Conservation (phyloP, 2,888 invertebrate species). For the Rhamnusium bicolor region DNA sequence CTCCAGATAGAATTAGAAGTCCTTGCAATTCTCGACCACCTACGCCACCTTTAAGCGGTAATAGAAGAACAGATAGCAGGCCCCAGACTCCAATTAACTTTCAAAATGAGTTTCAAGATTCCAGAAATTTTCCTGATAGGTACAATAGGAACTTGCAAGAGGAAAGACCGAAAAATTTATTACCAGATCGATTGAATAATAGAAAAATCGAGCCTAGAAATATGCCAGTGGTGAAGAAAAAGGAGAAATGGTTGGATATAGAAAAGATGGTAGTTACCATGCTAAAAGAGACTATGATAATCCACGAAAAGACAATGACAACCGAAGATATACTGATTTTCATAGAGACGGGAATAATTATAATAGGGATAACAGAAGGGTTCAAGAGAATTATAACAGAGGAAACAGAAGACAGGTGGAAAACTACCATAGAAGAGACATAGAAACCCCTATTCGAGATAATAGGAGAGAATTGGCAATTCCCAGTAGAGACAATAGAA, state of each 20-base stretch:
- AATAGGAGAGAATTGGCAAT: constrained; percentile 30
- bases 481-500: constrained; percentile 28
- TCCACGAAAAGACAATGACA: constrained; percentile 18
- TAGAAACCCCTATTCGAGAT: constrained; percentile 28
- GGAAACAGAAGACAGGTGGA: constrained; percentile 33
- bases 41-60: constrained; percentile 59
- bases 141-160: constrained; percentile 33
- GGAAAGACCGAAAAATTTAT: constrained; percentile 7
- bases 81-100: constrained; percentile 59
- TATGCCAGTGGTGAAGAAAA: not conserved
- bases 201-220: constrained; percentile 2
- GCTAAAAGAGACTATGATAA: constrained; percentile 16
- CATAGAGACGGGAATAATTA: constrained; percentile 39
- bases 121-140: constrained; percentile 39
- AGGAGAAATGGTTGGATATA: not conserved
- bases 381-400: constrained; percentile 37
- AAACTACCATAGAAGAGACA: constrained; percentile 36
- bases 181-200: constrained; percentile 9
- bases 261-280: constrained; percentile 9
- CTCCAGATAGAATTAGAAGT: constrained; percentile 70
- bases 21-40: constrained; percentile 66
- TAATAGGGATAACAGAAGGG: constrained; percentile 36
- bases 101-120: constrained; percentile 51
- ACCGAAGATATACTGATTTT: constrained; percentile 34
- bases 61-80: constrained; percentile 55